These are phyloP conservation scores for Drosophila neocordata DNA, from an alignment of 1,140 invertebrate species.

Conservation along the genomic window DNA sequence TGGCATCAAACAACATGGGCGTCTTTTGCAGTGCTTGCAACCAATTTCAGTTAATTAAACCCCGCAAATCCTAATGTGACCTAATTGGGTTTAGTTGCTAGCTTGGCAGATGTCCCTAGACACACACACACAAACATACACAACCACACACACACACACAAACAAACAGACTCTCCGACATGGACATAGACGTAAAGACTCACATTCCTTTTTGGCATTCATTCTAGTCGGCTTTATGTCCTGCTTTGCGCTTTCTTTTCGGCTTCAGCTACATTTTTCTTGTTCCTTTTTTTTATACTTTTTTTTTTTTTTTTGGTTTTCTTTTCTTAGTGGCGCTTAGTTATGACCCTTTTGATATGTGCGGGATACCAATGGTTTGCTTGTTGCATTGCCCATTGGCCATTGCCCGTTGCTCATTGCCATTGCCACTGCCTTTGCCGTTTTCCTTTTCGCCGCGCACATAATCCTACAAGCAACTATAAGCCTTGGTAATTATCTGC, in stretches of 20 bases:
- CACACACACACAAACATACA: slow-evolving; percentile 7
- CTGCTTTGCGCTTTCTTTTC: slow-evolving; percentile 24
- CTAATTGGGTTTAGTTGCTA: slow-evolving; percentile 64
- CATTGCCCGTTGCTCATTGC: slow-evolving; percentile 3
- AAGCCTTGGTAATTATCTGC: slow-evolving; percentile 81
- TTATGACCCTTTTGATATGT: slow-evolving; percentile 69
- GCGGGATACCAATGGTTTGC: slow-evolving; percentile 27
- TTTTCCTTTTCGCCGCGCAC: slow-evolving; percentile 55
- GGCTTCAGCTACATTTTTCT: slow-evolving; percentile 13
- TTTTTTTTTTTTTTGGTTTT: slow-evolving; percentile 16
- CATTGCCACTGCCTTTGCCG: slow-evolving; percentile 4
- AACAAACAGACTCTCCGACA: background rate
- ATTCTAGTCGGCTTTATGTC: slow-evolving; percentile 48
- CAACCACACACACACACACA: background rate
- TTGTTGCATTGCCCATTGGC: slow-evolving; percentile 57
- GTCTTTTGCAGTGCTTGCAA: slow-evolving; percentile 48
- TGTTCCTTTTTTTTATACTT: slow-evolving; percentile 28
- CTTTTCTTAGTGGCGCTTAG: slow-evolving; percentile 24
- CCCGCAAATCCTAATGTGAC: slow-evolving; percentile 73
- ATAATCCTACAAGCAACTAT: slow-evolving; percentile 78
- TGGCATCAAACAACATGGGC: background rate
- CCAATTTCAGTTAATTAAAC: slow-evolving; percentile 76
- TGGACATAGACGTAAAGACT: slow-evolving; percentile 22
- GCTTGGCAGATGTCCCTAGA: slow-evolving; percentile 46
- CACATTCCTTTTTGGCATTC: slow-evolving; percentile 38